phyloP scores from a whole-genome alignment of 2,113 vertebrate genomes.

The Empidonax alnorum region DNA sequence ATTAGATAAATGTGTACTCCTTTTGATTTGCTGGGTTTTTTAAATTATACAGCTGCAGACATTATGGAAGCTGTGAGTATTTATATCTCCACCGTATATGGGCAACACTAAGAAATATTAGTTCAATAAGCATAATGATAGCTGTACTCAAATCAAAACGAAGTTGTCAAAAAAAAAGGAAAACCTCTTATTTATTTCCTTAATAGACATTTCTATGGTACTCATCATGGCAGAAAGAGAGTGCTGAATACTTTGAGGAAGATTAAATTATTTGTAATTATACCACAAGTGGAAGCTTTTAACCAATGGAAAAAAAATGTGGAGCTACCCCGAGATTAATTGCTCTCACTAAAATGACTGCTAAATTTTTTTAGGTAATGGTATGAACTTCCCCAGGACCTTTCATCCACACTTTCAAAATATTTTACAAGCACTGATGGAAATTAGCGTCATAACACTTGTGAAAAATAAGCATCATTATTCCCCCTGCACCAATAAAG shows the following conservation, averaged over 20 bases:
- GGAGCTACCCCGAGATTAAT: constrained; percentile 35
- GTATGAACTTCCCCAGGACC: not conserved
- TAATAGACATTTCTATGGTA: constrained; percentile 66
- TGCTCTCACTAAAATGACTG: not conserved
- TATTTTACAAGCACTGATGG: not conserved
- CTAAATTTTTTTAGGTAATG: constrained; percentile 4
- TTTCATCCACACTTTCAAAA: constrained; percentile 27
- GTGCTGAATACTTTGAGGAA: constrained; percentile 17
- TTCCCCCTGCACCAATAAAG: not conserved
- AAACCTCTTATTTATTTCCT: constrained; percentile 62
- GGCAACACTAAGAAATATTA: constrained; percentile 66
- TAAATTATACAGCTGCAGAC: constrained; percentile 64
- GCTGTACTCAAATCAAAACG: constrained; percentile 43
- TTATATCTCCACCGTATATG: constrained; percentile 62
- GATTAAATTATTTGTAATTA: constrained; percentile 54
- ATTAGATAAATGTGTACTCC: constrained; percentile 46
- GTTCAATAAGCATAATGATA: constrained; percentile 67
- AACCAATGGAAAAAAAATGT: constrained; percentile 4
- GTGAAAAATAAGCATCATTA: not conserved
- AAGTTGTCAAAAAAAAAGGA: constrained; percentile 38
- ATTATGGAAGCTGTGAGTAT: constrained; percentile 55
- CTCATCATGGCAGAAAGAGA: constrained; percentile 52
- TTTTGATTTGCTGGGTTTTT: constrained; percentile 48
- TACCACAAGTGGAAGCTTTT: constrained; percentile 60
- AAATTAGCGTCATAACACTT: constrained; percentile 8